Evolutionary conservation across 2,113 vertebrate species (phyloP).

Genomic region (Dolichallabes microphthalmus): DNA sequence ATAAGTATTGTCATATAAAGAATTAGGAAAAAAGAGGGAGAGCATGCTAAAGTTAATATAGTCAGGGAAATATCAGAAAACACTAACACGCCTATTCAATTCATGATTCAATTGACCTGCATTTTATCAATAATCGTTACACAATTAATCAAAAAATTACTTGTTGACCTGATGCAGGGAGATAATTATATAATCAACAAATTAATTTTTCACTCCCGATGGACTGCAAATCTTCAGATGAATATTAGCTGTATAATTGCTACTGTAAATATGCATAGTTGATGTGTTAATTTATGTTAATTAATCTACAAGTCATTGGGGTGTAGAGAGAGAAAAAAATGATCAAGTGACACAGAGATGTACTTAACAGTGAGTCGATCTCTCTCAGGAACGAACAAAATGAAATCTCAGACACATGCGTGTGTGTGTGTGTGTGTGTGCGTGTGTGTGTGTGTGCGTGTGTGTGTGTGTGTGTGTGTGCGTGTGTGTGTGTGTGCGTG

Average conservation of each 20-base stretch:
- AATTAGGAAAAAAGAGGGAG: no score
- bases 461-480: constrained; percentile 26
- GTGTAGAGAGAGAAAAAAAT: constrained; percentile 40
- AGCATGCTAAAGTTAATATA: no score
- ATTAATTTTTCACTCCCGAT: constrained; percentile 33
- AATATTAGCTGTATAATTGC: constrained; percentile 51
- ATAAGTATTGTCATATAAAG: no score
- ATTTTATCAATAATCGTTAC: background rate
- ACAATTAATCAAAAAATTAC: background rate
- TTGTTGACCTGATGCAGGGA: constrained; percentile 13
- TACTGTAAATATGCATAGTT: constrained; percentile 48
- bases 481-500: background rate
- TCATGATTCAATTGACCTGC: background rate
- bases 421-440: constrained; percentile 37
- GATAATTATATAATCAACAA: constrained; percentile 44
- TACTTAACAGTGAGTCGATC: constrained; percentile 46
- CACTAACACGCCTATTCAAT: background rate
- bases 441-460: constrained; percentile 8
- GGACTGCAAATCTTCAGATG: constrained; percentile 21
- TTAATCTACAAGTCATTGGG: constrained; percentile 49
- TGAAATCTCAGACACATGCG: constrained; percentile 35
- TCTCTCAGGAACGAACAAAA: constrained; percentile 46
- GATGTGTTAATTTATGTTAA: constrained; percentile 55
- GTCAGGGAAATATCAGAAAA: no score
- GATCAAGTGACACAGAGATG: constrained; percentile 47